A percentile compares a stretch with the other conserved stretches of the same genome.
These are phyloP conservation scores for Tenrec ecaudatus DNA, from an alignment of 2,113 vertebrate species.

Conservation along the genomic window DNA sequence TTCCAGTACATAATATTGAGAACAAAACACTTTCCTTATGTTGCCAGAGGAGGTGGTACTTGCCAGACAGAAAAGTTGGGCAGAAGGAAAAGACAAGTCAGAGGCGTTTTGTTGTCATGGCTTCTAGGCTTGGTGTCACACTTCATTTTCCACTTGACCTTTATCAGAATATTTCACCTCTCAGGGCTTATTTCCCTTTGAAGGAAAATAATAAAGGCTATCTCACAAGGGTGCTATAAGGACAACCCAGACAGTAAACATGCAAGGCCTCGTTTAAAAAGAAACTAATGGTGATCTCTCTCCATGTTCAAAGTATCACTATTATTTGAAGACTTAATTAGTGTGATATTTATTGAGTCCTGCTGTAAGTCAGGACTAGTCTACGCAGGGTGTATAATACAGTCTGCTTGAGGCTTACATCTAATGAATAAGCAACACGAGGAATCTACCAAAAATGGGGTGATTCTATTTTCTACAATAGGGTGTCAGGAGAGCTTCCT, in stretches of 20 bases:
- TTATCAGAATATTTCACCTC: constrained; percentile 4
- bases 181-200: not conserved
- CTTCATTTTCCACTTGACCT: not conserved
- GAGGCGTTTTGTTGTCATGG: not conserved
- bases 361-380: not conserved
- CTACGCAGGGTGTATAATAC: not conserved
- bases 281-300: not conserved
- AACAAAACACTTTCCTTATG: not conserved
- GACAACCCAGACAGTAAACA: not conserved
- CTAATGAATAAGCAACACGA: not conserved
- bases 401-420: not conserved
- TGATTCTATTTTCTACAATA: not conserved
- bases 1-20: constrained; percentile 20
- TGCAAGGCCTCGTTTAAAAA: not conserved
- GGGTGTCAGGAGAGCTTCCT: not conserved
- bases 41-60: not conserved
- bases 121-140: not conserved
- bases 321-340: not conserved
- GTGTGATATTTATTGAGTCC: not conserved
- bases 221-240: not conserved
- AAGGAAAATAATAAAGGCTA: constrained; percentile 26
- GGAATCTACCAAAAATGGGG: not conserved
- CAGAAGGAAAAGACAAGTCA: not conserved
- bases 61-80: constrained; percentile 26
- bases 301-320: not conserved